These are phyloP conservation scores for Carcina quercana DNA, from an alignment of 2,888 invertebrate species.

Conservation along the genomic window DNA sequence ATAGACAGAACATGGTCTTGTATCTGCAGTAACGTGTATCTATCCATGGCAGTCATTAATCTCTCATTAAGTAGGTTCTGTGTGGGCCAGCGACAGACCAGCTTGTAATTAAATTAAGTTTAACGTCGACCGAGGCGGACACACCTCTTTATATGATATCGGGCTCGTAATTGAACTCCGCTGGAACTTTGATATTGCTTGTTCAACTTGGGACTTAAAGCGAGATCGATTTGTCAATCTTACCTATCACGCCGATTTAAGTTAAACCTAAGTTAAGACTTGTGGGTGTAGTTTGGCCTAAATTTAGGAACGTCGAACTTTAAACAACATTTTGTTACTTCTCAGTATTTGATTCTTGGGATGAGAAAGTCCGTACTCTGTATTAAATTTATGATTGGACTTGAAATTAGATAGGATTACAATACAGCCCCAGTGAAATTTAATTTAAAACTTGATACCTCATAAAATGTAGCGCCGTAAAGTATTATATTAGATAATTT, in stretches of 20 bases:
- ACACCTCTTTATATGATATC: constrained; percentile 60
- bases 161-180: constrained; percentile 34
- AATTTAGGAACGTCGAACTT: no score
- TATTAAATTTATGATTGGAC: no score
- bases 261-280: no score
- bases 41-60: constrained; percentile 53
- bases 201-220: constrained; percentile 2
- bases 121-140: constrained; percentile 38
- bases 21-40: constrained; percentile 32
- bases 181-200: constrained; percentile 7
- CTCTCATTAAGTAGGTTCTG: constrained; percentile 57
- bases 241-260: no score
- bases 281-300: no score
- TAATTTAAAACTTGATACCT: constrained; percentile 2
- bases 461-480: neutral
- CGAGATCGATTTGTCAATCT: no score
- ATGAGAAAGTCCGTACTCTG: no score
- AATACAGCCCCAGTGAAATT: neutral
- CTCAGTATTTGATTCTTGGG: no score
- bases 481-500: constrained; percentile 16
- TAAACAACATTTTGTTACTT: no score
- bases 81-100: constrained; percentile 60
- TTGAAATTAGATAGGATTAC: no score
- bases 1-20: no score
- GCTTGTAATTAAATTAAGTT: constrained; percentile 64